Base-by-base conservation (phyloP, 2,888 invertebrate species). In the Calliscelio sp. region DNA sequence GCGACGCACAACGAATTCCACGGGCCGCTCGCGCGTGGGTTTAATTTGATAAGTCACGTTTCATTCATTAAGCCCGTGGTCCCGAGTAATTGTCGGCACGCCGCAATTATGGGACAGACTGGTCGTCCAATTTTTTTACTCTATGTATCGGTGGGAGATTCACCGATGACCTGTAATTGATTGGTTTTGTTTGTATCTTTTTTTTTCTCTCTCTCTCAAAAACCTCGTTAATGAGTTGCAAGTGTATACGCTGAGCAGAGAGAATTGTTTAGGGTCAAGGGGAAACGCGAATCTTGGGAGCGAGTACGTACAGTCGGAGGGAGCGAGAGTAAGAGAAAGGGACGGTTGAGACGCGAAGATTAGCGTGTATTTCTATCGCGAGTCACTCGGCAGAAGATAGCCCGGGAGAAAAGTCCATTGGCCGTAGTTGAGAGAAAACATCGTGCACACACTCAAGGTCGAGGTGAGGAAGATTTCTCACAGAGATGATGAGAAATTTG, bases 301-400 rank as follows among this genome's bases (percentile, higher is more conserved):
- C 59, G 32, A 49, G 18, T 57, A 3, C 41, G 18, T 49, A 38
- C 38, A 38, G 38, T 11, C 44, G 14, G 16, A 16, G 4, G 4
- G 16, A 44, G 59, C 57, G 61, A 44, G 25, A 53, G 44, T 57
- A 35, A 77, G 65, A 35, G 41, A 28, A 44, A 75, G 81, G 57
- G 57, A 70, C 63, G 65, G 59, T 24, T n/a, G 38, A 41, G 63
- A 82, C 44, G 44, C 71, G 55, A 46, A 75, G 74, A 79, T 81
- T 84, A 78, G 83, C 84, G 63, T 85, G 65, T 78, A 70, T 65
- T 59, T 81, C 49, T 81, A 78, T 81, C 79, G 82, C 70, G 79
- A 84, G 51, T 77, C 80, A 65, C 63, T 71, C 49, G 57, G 55
- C 20, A 59, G 53, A 61, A 44, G 61, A 63, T 25, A 63, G 32